Percentiles rank a stretch among this genome's conserved stretches.
Conservation (phyloP, 1,140 invertebrate species). For the Teleopsis dalmanni region DNA sequence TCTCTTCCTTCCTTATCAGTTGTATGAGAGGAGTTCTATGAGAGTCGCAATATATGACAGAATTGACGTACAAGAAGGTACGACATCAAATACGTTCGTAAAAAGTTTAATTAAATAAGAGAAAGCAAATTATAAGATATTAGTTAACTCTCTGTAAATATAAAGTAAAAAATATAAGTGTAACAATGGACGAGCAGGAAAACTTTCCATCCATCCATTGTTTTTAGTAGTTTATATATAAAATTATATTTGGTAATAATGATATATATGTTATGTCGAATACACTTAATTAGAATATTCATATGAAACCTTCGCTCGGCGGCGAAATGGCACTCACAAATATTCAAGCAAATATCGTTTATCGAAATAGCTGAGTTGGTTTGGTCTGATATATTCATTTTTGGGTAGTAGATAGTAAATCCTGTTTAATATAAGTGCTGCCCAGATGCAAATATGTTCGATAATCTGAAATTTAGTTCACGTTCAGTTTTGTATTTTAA, state of each 20-base stretch:
- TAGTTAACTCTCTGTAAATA: conserved; percentile 20
- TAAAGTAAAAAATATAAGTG: conserved; percentile 1
- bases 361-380: conserved; percentile 5
- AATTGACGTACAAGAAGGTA: conserved; percentile 9
- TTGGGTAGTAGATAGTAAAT: conserved; percentile 9
- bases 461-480: conserved; percentile 43
- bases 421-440: conserved; percentile 15
- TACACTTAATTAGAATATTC: conserved; percentile 6
- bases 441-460: conserved; percentile 26
- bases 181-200: conserved; percentile 1
- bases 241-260: background rate
- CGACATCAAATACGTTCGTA: conserved; percentile 5
- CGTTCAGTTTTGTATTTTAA: conserved; percentile 28
- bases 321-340: conserved; percentile 34
- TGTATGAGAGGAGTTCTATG: too few species aligned
- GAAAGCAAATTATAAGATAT: conserved; percentile 44
- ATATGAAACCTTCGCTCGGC: conserved; percentile 13
- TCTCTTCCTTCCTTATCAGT: too few species aligned
- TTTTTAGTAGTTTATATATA: background rate
- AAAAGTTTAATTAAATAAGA: conserved; percentile 29
- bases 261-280: background rate
- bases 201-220: conserved; percentile 7
- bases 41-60: too few species aligned
- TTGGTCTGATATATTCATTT: background rate
- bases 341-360: conserved; percentile 13